Base-by-base conservation (phyloP, 2,113 vertebrate genomes). In the Nothocercus julius region DNA sequence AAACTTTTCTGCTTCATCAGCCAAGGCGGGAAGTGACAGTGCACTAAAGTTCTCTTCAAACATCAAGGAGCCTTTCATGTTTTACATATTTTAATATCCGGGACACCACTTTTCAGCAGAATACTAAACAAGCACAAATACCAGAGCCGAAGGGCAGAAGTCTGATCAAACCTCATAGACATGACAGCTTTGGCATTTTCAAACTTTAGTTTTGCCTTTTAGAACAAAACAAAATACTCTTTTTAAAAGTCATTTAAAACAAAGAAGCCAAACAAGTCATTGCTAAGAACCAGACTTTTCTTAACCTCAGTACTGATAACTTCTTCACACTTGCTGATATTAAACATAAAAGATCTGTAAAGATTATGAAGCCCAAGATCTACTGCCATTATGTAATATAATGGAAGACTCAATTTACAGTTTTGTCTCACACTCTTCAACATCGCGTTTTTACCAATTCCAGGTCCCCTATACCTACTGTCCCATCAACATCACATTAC, bases 1-100 rank as follows among this genome's bases (percentile, higher is more conserved):
- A 78, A 84, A 53, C 30, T 79, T 56, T 94, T 94, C 77, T 82
- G 64, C 22, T 58, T 85, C 56, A 73, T 66, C 59, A 76, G 44
- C 12, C 80, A 40, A 40, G 90, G 54, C 36, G 11, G 7, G 40
- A 83, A 95, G 27, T 22, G 58, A 62, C 59, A 70, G 42, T 2
- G 24, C 47, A 74, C 32, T 44, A 42, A 90, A 79, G 5, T n/a
- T 62, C 75, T 86, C 17, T 68, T 91, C 66, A 87, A 54, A 92
- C 28, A 88, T 89, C 85, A 90, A 79, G 92, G 38, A 91, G 54
- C 9, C 22, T 56, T 80, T 83, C 54, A 7, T 22, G 54, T 88
- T 89, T 84, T 75, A 87, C 83, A 61, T 63, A 84, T 90, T 85
- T 84, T 73, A 42, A 82, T 93, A 92, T 95, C 91, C 82, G 87